Evolutionary conservation across 30 jellyfish, hydroid and myxozoan genomes (phyloP).

Genomic region (Hydractinia symbiolongicarpus): DNA sequence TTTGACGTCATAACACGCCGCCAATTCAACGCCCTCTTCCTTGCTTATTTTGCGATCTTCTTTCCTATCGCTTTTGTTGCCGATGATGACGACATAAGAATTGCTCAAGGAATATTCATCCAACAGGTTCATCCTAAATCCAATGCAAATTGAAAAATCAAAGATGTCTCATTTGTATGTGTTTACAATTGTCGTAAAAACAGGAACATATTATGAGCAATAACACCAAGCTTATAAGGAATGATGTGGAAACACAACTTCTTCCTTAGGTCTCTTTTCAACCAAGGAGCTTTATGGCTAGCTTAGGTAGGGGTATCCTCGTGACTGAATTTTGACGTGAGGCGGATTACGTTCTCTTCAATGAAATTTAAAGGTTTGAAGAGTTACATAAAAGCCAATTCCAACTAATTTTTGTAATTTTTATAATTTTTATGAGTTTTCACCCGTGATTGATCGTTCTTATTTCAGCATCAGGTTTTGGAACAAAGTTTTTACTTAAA

Average conservation of each 20-base stretch:
- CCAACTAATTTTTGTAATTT: too few relatives aligned
- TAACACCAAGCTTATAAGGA: background rate
- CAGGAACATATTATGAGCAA: background rate
- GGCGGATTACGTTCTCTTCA: too few relatives aligned
- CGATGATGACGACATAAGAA: conserved; percentile 24
- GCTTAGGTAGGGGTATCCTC: too few relatives aligned
- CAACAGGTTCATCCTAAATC: conserved; percentile 22
- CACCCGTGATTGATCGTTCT: background rate
- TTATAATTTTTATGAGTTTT: background rate
- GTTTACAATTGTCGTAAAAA: background rate
- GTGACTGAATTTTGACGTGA: too few relatives aligned
- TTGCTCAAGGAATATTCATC: conserved; percentile 16
- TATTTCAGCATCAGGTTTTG: background rate
- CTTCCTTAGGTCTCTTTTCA: too few relatives aligned
- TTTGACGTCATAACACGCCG: conserved; percentile 27
- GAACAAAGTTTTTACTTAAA: background rate
- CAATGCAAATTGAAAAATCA: background rate
- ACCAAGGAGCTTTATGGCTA: too few relatives aligned
- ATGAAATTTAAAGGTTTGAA: too few relatives aligned
- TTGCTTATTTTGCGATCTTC: background rate
- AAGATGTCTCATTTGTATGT: background rate
- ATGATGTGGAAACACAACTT: too few relatives aligned
- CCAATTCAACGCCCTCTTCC: conserved; percentile 25
- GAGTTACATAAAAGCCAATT: too few relatives aligned
- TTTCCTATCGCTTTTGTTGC: conserved; percentile 28